Percentiles rank a stretch among this genome's conserved stretches.
These are phyloP conservation scores for Eilema depressum DNA, from an alignment of 2,888 invertebrate species.

Conservation along the genomic window DNA sequence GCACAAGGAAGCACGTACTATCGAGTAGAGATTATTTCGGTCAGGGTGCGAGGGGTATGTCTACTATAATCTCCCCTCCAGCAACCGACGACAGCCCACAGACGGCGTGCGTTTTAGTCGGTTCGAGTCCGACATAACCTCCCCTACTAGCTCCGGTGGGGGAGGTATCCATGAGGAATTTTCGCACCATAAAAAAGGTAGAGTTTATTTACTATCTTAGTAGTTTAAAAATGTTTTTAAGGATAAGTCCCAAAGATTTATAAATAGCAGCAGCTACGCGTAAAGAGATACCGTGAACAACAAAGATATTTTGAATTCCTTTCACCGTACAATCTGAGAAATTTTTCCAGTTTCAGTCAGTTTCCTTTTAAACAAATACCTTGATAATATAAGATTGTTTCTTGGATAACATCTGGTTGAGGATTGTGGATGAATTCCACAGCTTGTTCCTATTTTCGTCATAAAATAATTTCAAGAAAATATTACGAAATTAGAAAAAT, in stretches of 20 bases:
- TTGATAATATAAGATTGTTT: constrained; percentile 4
- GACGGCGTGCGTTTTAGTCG: too few relatives aligned
- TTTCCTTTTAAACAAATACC: background rate
- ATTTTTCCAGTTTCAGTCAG: background rate
- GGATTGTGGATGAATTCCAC: background rate
- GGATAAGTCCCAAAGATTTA: background rate
- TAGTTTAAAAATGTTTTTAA: background rate
- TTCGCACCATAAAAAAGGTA: too few relatives aligned
- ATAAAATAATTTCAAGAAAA: background rate
- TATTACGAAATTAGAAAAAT: background rate
- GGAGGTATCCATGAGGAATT: too few relatives aligned
- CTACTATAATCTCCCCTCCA: too few relatives aligned
- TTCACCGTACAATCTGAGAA: background rate
- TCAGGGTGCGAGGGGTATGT: too few relatives aligned
- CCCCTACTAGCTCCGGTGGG: too few relatives aligned
- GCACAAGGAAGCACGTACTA: too few relatives aligned
- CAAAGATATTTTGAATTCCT: background rate
- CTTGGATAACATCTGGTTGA: background rate
- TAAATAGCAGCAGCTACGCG: background rate
- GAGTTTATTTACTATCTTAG: too few relatives aligned
- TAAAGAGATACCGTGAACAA: background rate
- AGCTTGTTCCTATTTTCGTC: background rate
- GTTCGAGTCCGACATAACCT: too few relatives aligned
- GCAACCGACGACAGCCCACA: too few relatives aligned
- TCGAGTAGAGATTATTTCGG: too few relatives aligned